A percentile compares a stretch with the other conserved stretches of the same genome.
These are phyloP conservation scores for Ashinkailepas kermadecensis DNA, from an alignment of 2,888 invertebrate genomes.

Conservation along the genomic window DNA sequence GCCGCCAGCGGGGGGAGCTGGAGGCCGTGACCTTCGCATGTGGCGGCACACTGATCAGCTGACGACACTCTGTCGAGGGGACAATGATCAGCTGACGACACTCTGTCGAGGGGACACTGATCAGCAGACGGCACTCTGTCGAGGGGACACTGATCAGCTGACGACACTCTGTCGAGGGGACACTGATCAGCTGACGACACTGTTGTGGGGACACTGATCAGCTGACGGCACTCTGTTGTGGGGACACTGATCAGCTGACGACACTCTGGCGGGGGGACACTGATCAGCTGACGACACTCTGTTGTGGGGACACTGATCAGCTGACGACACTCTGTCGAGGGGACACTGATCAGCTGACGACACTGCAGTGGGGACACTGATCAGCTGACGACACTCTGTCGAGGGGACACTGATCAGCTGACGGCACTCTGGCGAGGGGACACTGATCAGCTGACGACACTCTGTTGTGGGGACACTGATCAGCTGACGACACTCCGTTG, in stretches of 20 bases:
- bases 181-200: not conserved
- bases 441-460: not conserved
- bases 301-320: not conserved
- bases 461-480: too few relatives aligned
- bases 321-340: not conserved
- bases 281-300: not conserved
- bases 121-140: slow-evolving; percentile 46
- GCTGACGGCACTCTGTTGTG: not conserved
- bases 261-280: not conserved
- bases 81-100: not conserved
- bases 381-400: too few relatives aligned
- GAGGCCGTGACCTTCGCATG: slow-evolving; percentile 45
- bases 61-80: slow-evolving; percentile 44
- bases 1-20: slow-evolving; percentile 41
- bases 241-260: not conserved
- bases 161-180: too few relatives aligned
- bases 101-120: slow-evolving; percentile 41
- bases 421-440: too few relatives aligned
- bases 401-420: too few relatives aligned
- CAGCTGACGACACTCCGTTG: too few relatives aligned
- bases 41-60: slow-evolving; percentile 45
- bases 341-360: too few relatives aligned
- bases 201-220: not conserved
- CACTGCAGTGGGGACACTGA: too few relatives aligned
- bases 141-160: not conserved